Base-by-base conservation (phyloP, 2,113 vertebrate genomes). In the Hucho hucho region DNA sequence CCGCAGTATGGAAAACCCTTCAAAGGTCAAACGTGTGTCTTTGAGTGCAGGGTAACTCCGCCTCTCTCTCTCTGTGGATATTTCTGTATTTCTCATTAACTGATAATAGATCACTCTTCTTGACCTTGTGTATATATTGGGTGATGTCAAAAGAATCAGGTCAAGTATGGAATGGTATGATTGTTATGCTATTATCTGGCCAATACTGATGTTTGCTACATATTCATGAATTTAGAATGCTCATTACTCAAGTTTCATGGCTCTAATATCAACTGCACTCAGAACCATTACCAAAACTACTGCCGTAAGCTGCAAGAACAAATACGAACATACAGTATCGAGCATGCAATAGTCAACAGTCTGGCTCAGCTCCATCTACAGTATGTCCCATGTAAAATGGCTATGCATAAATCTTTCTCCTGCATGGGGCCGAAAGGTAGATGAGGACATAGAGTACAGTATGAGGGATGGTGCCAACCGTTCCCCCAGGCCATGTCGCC, bases 11-110 rank as follows among this genome's bases (percentile, higher is more conserved):
- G 84, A 86, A 85, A 83, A 65, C 78, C 78, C 84, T 76, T 70
- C 67, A 90, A 91, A 92, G 92, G 91, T 92, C 87, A 92, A 89
- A 90, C 74, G 77, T 83, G 81, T 72, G 83, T 89, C 79, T 90
- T 73, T 80, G 75, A 82, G 79, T 76, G 83, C 77, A 81, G 87
- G 86, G 90, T 88, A 84, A 83, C 88, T 78, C 81, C 70, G 49
- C 81, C 77, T 80, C 6, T 79, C 77, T 75, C 85, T 77, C 72
- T 83, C 82, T 86, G 73, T 69, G 75, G 77, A 87, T 85, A 82
- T 87, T 88, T 88, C 84, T 83, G 82, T 84, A 87, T 88, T 92
- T 89, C 89, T 90, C 91, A 92, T 92, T 92, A 92, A 92, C 89
- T 92, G 91, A 92, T 92, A 92, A 88, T 89, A 72, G 81, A 89